A percentile compares a stretch with the other conserved stretches of the same genome.
phyloP scores from a whole-genome alignment of 1,140 invertebrate genomes.

The Anastrepha ludens region DNA sequence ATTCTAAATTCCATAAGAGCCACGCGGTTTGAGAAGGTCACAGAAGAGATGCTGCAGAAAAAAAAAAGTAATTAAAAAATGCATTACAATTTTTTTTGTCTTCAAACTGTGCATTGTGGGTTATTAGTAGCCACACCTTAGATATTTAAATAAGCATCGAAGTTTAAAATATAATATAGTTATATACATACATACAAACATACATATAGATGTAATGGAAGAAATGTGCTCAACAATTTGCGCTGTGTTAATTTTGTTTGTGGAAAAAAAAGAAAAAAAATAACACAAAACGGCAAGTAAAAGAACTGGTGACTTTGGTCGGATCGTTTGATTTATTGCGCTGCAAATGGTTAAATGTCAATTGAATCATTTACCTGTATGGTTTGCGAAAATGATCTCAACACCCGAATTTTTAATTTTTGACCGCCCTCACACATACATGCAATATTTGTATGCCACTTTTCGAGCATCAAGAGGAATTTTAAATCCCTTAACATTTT shows the following conservation, averaged over 20 bases:
- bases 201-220: constrained; percentile 35
- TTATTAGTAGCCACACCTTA: no score
- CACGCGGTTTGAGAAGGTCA: neutral
- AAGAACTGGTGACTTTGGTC: neutral
- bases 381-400: neutral
- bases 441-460: no score
- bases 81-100: no score
- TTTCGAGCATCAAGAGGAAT: no score
- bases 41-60: neutral
- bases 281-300: neutral
- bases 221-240: constrained; percentile 59
- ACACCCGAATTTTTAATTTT: no score
- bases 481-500: no score
- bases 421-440: no score
- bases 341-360: neutral
- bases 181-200: neutral
- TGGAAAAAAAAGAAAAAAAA: constrained; percentile 22
- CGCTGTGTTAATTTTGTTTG: constrained; percentile 58
- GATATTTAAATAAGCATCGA: no score
- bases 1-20: constrained; percentile 24
- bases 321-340: neutral
- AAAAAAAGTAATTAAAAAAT: constrained; percentile 7
- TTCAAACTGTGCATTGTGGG: no score
- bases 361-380: neutral
- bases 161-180: no score